Base-by-base conservation (phyloP, 30 jellyfish, hydroid and myxozoan species). In the Mastigias papua region DNA sequence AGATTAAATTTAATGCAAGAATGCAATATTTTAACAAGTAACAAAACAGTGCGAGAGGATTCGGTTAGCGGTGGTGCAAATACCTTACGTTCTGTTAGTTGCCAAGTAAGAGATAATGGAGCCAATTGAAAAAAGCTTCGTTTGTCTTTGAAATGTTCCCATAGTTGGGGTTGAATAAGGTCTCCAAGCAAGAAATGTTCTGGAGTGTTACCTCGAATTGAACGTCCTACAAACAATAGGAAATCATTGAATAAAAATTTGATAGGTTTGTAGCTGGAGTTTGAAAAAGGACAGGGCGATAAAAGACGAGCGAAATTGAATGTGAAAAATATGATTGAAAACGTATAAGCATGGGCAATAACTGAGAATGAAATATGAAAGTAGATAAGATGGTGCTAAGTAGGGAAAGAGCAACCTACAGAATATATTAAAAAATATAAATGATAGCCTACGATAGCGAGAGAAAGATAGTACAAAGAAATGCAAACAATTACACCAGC, bases 111-210 rank as follows among this genome's bases (percentile, higher is more conserved):
- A 81, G 81, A 32, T 60, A 66, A 0, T 69, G 63, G 26, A 90
- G 68, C 94, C 93, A 90, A 35, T 71, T 34, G 77, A 81, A 90
- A 65, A 90, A 82, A 33, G 88, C 83, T 4, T 91, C 97, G 15
- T 68, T 72, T 10, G 92, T 78, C 58, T 87, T 84, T 13, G 93
- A 84, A 20, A 91, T 80, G 66, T 91, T 82, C 0, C 97, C 97
- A 57, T 73, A 77, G 25, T 60, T 84, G 1, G 97, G 92, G 35
- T 91, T 91, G 74, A 91, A 91, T 80, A 91, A 22, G 20, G 50
- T 85, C 76, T 91, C 96, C 78, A 91, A 63, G 76, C 95, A 83
- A 33, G 88, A 57, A 33, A 91, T 69, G 86, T 91, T 91, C 42
- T 65, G 73, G 68, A 88, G 72, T 5, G 93, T 48, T 26, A 81